Conservation (phyloP, 2,113 vertebrate species). For the Caranx melampygus region DNA sequence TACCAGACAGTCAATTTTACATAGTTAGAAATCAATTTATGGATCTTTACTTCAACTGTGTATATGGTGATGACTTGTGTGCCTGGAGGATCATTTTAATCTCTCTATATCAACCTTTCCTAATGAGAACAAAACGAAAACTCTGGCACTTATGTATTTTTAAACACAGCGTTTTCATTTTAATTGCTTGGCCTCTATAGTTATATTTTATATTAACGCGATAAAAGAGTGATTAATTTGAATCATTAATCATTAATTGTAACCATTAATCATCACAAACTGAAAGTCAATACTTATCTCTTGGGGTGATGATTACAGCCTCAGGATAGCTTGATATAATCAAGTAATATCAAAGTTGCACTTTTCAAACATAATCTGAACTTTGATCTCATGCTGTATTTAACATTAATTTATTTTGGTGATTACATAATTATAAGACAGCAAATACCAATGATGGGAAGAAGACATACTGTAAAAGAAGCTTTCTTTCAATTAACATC, state of each 20-base stretch:
- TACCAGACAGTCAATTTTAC: constrained; percentile 67
- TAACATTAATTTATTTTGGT: not conserved
- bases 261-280: constrained; percentile 53
- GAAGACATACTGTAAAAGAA: not conserved
- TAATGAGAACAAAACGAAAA: constrained; percentile 51
- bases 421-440: constrained; percentile 21
- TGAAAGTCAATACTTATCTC: constrained; percentile 50
- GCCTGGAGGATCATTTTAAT: constrained; percentile 46
- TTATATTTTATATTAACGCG: constrained; percentile 45
- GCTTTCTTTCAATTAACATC: constrained; percentile 5
- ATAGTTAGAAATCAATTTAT: constrained; percentile 70
- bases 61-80: constrained; percentile 35
- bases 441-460: not conserved
- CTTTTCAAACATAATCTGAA: constrained; percentile 10
- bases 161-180: constrained; percentile 42
- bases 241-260: constrained; percentile 59
- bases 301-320: constrained; percentile 21
- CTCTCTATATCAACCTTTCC: constrained; percentile 36
- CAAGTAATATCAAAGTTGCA: constrained; percentile 1
- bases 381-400: constrained; percentile 1
- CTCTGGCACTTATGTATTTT: constrained; percentile 52
- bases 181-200: constrained; percentile 44
- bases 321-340: constrained; percentile 17
- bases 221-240: constrained; percentile 60
- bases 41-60: constrained; percentile 51